Conservation (phyloP, 1,140 invertebrate species). For the Drosophila neocordata region DNA sequence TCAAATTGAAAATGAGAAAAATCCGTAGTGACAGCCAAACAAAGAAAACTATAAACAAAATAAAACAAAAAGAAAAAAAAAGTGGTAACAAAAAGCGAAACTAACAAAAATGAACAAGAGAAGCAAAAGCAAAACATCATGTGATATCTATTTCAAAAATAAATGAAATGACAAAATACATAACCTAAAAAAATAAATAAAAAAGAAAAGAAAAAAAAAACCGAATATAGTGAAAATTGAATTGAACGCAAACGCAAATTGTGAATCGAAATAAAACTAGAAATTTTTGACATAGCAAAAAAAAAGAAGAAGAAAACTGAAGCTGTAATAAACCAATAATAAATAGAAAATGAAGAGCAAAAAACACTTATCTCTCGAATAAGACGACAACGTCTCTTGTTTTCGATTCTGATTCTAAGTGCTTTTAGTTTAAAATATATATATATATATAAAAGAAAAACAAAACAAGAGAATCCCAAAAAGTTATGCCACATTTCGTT, state of each 20-base stretch:
- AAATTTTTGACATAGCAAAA: slow-evolving; percentile 15
- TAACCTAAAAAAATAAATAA: slow-evolving; percentile 23
- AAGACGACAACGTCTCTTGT: not conserved
- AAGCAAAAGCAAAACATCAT: slow-evolving; percentile 74
- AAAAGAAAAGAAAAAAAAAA: slow-evolving; percentile 39
- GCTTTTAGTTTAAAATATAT: not conserved
- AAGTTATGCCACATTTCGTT: not conserved
- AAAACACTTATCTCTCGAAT: not conserved
- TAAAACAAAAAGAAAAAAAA: slow-evolving; percentile 14
- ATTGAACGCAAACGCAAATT: slow-evolving; percentile 43
- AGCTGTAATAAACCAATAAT: not conserved
- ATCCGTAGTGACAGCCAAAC: slow-evolving; percentile 39
- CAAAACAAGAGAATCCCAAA: not conserved
- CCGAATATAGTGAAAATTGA: slow-evolving; percentile 52
- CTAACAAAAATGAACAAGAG: slow-evolving; percentile 1
- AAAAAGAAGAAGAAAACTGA: not conserved
- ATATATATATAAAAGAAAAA: no score
- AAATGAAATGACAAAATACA: slow-evolving; percentile 64
- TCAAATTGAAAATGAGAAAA: slow-evolving; percentile 37
- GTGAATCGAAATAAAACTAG: slow-evolving; percentile 23
- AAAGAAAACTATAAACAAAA: not conserved
- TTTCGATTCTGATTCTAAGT: not conserved
- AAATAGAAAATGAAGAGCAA: not conserved
- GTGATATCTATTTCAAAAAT: slow-evolving; percentile 82
- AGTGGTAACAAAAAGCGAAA: slow-evolving; percentile 28